A percentile compares a stretch with the other conserved stretches of the same genome.
Evolutionary conservation across 2,797 vertebrate genomes (phyloP).

Genomic region (Lepus oiostolus): DNA sequence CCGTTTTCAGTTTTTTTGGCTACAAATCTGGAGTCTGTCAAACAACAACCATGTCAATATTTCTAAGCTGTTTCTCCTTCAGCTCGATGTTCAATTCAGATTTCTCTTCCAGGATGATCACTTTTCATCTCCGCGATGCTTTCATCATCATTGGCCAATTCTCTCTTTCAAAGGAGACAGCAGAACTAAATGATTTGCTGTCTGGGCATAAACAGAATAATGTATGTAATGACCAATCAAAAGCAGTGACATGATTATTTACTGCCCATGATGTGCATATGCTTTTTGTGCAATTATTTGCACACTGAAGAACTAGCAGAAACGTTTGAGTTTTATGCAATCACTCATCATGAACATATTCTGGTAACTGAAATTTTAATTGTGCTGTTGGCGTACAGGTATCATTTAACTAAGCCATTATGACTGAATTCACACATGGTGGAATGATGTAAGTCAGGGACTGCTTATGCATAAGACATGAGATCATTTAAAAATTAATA

Average conservation of each 20-base stretch:
- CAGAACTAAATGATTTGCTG: background rate
- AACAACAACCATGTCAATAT: background rate
- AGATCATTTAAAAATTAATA: constrained; percentile 10
- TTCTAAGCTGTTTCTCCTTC: background rate
- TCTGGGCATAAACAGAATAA: background rate
- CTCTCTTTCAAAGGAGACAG: background rate
- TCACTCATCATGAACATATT: background rate
- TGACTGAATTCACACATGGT: background rate
- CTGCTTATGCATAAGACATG: background rate
- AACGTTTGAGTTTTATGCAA: background rate
- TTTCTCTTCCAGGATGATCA: background rate
- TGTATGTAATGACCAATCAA: background rate
- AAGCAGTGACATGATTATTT: background rate
- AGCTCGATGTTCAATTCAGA: background rate
- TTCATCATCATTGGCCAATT: background rate
- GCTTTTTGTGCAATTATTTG: background rate
- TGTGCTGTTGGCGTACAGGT: background rate
- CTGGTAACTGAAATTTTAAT: constrained; percentile 6
- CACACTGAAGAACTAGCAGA: background rate
- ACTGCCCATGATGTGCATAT: background rate
- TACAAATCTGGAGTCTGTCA: background rate
- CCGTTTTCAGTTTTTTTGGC: background rate
- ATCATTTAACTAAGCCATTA: background rate
- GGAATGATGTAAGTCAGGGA: background rate
- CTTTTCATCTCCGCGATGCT: background rate